phyloP scores from a whole-genome alignment of 2,113 vertebrate species.

The Heloderma charlesbogerti region DNA sequence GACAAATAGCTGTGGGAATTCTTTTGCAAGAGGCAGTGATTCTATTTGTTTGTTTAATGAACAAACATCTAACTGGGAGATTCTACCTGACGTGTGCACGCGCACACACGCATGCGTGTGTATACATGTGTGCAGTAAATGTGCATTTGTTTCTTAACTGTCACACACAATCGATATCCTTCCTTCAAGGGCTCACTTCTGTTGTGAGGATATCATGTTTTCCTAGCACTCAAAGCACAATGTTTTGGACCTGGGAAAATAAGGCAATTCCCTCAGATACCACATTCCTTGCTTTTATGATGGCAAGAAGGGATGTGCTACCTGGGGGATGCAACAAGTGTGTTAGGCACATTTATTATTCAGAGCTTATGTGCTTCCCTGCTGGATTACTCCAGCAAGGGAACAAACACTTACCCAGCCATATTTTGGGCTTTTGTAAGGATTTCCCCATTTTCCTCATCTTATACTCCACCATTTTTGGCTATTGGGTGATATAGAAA shows the following conservation, averaged over 20 bases:
- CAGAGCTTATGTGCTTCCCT: not conserved
- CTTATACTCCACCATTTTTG: not conserved
- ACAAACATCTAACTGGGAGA: too few relatives aligned
- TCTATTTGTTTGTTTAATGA: too few relatives aligned
- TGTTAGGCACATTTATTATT: not conserved
- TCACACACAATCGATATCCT: not conserved
- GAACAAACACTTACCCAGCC: not conserved
- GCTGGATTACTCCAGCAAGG: not conserved
- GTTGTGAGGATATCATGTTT: not conserved
- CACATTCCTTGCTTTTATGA: not conserved
- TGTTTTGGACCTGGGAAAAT: not conserved
- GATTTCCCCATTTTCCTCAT: not conserved
- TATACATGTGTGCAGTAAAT: not conserved
- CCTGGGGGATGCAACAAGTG: not conserved
- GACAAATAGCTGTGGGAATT: too few relatives aligned
- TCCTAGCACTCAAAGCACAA: not conserved
- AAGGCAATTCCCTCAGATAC: not conserved
- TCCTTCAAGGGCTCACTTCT: not conserved
- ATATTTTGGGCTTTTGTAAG: not conserved
- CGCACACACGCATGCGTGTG: too few relatives aligned
- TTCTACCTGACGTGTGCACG: too few relatives aligned
- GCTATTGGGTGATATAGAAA: too few relatives aligned
- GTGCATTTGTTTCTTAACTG: not conserved
- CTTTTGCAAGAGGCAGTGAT: too few relatives aligned
- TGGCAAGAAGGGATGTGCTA: not conserved